Conservation (phyloP, 2,797 vertebrate genomes). For the Phylloscopus collybita region DNA sequence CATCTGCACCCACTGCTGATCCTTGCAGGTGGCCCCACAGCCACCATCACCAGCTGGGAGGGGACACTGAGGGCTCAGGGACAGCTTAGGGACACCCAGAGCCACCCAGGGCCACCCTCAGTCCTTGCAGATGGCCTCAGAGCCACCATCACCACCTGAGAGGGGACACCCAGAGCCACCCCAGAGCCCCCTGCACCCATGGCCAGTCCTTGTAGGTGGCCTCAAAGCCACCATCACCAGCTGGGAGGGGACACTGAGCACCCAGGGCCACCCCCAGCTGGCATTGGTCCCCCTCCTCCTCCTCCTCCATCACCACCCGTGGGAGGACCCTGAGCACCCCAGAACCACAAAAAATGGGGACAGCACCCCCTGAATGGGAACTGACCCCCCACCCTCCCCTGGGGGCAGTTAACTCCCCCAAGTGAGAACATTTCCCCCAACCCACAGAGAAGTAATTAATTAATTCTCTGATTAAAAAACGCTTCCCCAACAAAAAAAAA, state of each 20-base stretch:
- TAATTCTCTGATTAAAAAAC: not conserved
- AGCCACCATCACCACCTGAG: not conserved
- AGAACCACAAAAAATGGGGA: not conserved
- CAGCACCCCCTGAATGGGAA: no score
- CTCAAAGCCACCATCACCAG: not conserved
- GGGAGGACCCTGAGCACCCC: not conserved
- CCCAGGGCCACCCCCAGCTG: not conserved
- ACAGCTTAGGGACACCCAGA: no score
- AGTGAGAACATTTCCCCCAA: not conserved
- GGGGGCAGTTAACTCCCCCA: not conserved
- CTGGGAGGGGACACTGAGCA: no score
- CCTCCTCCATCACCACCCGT: not conserved
- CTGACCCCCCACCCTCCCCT: no score
- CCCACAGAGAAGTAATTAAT: fast-evolving
- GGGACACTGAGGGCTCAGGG: no score
- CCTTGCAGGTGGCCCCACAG: conserved; percentile 9
- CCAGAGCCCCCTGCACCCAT: not conserved
- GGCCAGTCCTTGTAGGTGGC: no score
- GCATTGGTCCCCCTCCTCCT: no score
- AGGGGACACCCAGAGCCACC: no score
- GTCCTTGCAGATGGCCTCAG: not conserved
- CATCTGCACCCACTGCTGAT: conserved; percentile 90
- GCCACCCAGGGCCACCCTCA: fast-evolving
- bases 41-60: no score
- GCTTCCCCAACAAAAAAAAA: fast-evolving